A percentile compares a stretch with the other conserved stretches of the same genome.
These are phyloP conservation scores for Erebia aethiops DNA, from an alignment of 2,888 invertebrate species.

Conservation along the genomic window DNA sequence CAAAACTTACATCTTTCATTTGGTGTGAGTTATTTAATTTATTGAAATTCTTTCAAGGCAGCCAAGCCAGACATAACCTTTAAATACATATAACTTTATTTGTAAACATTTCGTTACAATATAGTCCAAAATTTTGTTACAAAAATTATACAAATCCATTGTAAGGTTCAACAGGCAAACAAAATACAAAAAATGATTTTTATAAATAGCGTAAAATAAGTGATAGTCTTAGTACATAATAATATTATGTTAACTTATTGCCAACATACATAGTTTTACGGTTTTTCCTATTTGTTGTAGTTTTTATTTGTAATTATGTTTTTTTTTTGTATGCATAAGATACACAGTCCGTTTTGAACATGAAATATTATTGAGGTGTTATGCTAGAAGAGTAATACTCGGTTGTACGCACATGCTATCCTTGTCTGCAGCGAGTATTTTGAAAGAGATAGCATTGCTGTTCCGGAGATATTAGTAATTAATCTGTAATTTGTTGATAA, in stretches of 20 bases:
- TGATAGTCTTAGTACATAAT: constrained; percentile 11
- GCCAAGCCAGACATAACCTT: background rate
- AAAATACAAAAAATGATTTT: background rate
- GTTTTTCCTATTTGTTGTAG: constrained; percentile 19
- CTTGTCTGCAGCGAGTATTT: background rate
- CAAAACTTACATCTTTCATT: too few relatives aligned
- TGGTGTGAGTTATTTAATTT: background rate
- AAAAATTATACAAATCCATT: constrained; percentile 8
- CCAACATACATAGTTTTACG: constrained; percentile 20
- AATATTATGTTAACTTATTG: constrained; percentile 36
- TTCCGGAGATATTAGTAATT: background rate
- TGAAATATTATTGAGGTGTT: background rate
- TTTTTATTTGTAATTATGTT: constrained; percentile 11
- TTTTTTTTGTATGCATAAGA: background rate
- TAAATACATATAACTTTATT: background rate
- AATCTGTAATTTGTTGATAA: too few relatives aligned
- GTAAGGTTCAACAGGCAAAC: background rate
- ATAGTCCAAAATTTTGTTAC: constrained; percentile 8
- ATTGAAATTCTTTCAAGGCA: background rate
- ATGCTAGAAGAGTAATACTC: background rate
- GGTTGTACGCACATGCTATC: background rate
- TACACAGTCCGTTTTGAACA: background rate
- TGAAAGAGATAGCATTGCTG: background rate
- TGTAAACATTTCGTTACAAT: background rate
- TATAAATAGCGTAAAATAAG: background rate